Evolutionary conservation across 2,888 invertebrate genomes (phyloP).

Genomic region (Zonitis immaculata): DNA sequence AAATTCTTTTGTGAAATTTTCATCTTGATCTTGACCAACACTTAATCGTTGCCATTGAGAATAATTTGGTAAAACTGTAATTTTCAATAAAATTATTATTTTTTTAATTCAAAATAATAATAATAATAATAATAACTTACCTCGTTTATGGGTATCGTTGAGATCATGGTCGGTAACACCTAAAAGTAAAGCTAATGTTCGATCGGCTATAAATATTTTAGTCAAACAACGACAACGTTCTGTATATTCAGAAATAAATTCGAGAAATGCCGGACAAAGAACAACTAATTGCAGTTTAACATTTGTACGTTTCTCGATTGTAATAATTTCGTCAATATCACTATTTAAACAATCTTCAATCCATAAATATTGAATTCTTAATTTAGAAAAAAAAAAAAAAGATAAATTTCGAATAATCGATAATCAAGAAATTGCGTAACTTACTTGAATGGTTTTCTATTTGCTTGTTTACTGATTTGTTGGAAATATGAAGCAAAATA

Average conservation of each 20-base stretch:
- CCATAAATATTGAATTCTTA: slow-evolving; percentile 71
- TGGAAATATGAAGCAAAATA: slow-evolving; percentile 79
- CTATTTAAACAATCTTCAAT: slow-evolving; percentile 59
- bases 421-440: slow-evolving; percentile 33
- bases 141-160: slow-evolving; percentile 63
- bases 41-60: slow-evolving; percentile 76
- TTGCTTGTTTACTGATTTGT: slow-evolving; percentile 77
- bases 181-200: slow-evolving; percentile 73
- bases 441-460: slow-evolving; percentile 72
- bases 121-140: too few relatives aligned
- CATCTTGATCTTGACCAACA: slow-evolving; percentile 74
- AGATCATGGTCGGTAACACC: slow-evolving; percentile 73
- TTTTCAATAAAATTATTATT: slow-evolving; percentile 7
- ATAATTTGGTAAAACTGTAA: slow-evolving; percentile 63
- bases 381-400: too few relatives aligned
- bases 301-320: slow-evolving; percentile 56
- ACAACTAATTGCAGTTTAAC: slow-evolving; percentile 77
- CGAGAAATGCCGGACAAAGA: slow-evolving; percentile 69
- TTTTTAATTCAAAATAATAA: too few relatives aligned
- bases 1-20: slow-evolving; percentile 77
- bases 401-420: too few relatives aligned
- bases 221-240: slow-evolving; percentile 53
- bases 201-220: slow-evolving; percentile 61
- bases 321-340: slow-evolving; percentile 48
- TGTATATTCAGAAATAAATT: slow-evolving; percentile 56